These are phyloP conservation scores for Nipponacmea schrenckii DNA, from an alignment of 2,888 invertebrate genomes.

Conservation along the genomic window DNA sequence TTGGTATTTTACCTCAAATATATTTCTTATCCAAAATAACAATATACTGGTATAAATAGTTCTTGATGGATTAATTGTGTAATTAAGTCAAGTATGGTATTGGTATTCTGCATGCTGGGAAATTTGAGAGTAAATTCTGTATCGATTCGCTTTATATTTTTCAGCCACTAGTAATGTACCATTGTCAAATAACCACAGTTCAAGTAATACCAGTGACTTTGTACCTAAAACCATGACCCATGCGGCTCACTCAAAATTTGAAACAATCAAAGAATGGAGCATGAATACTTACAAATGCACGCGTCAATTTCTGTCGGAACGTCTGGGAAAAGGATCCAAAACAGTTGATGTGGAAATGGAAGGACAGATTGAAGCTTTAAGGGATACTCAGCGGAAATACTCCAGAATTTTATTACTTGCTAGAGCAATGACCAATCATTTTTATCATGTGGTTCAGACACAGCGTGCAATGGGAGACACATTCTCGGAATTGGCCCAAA, in stretches of 20 bases:
- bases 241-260: conserved; percentile 71
- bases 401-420: conserved; percentile 82
- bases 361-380: conserved; percentile 88
- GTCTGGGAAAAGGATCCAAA: conserved; percentile 79
- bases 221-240: conserved; percentile 52
- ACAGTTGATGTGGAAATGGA: conserved; percentile 82
- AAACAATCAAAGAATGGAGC: conserved; percentile 94
- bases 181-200: conserved; percentile 32
- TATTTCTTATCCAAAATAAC: too few relatives aligned
- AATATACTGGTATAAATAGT: too few relatives aligned
- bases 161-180: conserved; percentile 56
- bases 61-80: too few relatives aligned
- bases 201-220: conserved; percentile 51
- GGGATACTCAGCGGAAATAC: conserved; percentile 95
- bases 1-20: too few relatives aligned
- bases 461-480: conserved; percentile 88
- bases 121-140: too few relatives aligned
- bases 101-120: too few relatives aligned
- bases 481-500: conserved; percentile 94
- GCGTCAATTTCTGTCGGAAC: conserved; percentile 94
- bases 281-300: conserved; percentile 99
- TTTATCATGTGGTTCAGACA: conserved; percentile 86
- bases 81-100: too few relatives aligned
- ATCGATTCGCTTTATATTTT: too few relatives aligned
- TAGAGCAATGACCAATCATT: conserved; percentile 86